A percentile compares a stretch with the other conserved stretches of the same genome.
Conservation (phyloP, 2,888 invertebrate species). For the Tenodera sinensis region DNA sequence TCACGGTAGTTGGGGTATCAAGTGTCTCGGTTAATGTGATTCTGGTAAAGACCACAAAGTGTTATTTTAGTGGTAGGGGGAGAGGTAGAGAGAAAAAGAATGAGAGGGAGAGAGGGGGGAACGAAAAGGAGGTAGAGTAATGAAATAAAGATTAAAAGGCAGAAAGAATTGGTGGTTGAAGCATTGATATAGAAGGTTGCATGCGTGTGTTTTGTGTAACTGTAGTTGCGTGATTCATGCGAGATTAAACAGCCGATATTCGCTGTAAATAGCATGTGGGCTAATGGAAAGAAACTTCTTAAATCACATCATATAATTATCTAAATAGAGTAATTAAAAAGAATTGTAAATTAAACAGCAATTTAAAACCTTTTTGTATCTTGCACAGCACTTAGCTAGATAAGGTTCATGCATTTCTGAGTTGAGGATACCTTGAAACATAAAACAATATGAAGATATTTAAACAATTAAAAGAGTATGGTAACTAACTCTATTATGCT, state of each 20-base stretch:
- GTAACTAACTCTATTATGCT: too few species aligned
- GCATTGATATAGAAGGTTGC: not conserved
- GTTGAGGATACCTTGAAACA: too few species aligned
- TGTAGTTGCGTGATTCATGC: not conserved
- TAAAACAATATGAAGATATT: too few species aligned
- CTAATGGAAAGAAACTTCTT: not conserved
- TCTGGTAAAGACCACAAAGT: too few species aligned
- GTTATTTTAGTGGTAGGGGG: too few species aligned
- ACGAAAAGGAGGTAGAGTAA: not conserved
- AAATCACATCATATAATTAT: not conserved
- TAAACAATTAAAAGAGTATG: too few species aligned
- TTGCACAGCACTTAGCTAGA: not conserved
- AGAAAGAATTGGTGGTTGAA: not conserved
- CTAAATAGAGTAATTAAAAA: not conserved
- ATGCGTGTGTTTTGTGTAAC: not conserved
- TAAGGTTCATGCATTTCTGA: not conserved
- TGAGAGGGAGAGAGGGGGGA: not conserved
- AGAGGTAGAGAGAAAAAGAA: not conserved
- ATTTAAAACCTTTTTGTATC: not conserved
- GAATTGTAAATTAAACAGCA: not conserved
- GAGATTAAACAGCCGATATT: not conserved
- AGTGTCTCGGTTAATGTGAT: too few species aligned
- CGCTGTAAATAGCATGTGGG: not conserved
- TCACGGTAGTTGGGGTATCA: not conserved
- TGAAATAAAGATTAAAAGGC: not conserved